Base-by-base conservation (phyloP, 2,113 vertebrate genomes). In the Xenopus laevis region DNA sequence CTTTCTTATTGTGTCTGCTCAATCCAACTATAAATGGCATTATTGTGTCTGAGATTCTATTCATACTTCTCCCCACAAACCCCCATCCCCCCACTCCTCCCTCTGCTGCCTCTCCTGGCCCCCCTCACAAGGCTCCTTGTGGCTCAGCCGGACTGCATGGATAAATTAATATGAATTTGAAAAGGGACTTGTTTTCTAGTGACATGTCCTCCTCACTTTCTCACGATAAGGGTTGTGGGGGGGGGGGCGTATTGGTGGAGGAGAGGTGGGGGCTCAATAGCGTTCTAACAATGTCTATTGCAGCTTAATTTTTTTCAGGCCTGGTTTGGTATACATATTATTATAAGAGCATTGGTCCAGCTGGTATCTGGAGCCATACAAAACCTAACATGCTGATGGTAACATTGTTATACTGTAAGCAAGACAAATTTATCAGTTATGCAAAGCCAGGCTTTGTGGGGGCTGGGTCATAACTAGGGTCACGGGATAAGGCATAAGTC, bases 1-100 rank as follows among this genome's bases (percentile, higher is more conserved):
- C 82, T 86, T 85, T 85, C 86, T 70, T 85, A 92, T 94, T 94
- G 93, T 94, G 91, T 88, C 85, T 86, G 83, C 91, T 86, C 83
- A 89, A 80, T 86, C 88, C 88, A 88, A 67, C 91, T 82, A 87
- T 91, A 91, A 92, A 92, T 92, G 91, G 89, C 84, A 92, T 89
- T 92, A 91, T 93, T 93, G 92, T 94, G 91, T 90, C 91, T 91
- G 90, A 91, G 89, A 69, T 70, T 67, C 88, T 87, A 88, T 86
- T 87, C 82, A 78, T 78, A 46, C 73, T 30, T 77, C 66, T 70
- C 74, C 50, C 64, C 65, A 60, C 57, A 50, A 61, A 60, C 68
- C 18, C 57, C 58, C 61, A 50, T 27, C 55, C 68, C 71, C 63
- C 18, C 40, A 33, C 47, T 15, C 40, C 62, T 80, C 77, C 77